Base-by-base conservation (phyloP, 92 coral and sea anemone genomes). In the Siderastrea siderea region DNA sequence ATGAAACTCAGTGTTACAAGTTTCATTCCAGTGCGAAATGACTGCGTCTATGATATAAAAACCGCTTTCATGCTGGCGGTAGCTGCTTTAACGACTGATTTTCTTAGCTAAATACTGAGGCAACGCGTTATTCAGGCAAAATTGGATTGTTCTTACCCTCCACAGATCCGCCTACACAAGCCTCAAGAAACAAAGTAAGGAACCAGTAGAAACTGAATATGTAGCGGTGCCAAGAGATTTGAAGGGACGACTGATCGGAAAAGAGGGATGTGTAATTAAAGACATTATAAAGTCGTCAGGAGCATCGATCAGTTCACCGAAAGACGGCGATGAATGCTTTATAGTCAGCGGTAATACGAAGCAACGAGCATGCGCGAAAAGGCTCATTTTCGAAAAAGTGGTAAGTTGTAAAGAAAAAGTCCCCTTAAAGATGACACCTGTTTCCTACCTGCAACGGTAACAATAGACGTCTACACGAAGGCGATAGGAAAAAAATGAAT, bases 181-280 rank as follows among this genome's bases (percentile, higher is more conserved):
- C 19, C 66, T 71, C 8, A 19, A 65, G 26, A 49, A 49, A 49
- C 81, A 48, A 47, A 2, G 47, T 53, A 12, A 49, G 52, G 17
- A 46, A 17, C 47, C 14, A 73, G 55, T 58, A 48, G 69, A 44
- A 3, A 57, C 9, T 7, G 87, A 82, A 71, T 48, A 11, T 58
- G 54, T 82, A 5, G 14, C 7, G 7, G 87, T 82, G 0, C 47
- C 68, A 17, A 61, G 2, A 0, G 71, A 71, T 11, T n/a, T 82
- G 58, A 82, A 82, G 71, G 69, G 79, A 15, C 69, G 17, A 2
- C 58, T 83, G 15, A 83, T 83, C 19, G 87, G 87, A n/a, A 83
- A 13, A 4, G 79, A 49, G 1, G 87, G 87, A 46, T 16, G 48
- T 60, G 46, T 19, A 0, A 71, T 83, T 4, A 58, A 71, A 45